These are phyloP conservation scores for Trichacis sp. DNA, from an alignment of 2,888 invertebrate genomes.

Conservation along the genomic window DNA sequence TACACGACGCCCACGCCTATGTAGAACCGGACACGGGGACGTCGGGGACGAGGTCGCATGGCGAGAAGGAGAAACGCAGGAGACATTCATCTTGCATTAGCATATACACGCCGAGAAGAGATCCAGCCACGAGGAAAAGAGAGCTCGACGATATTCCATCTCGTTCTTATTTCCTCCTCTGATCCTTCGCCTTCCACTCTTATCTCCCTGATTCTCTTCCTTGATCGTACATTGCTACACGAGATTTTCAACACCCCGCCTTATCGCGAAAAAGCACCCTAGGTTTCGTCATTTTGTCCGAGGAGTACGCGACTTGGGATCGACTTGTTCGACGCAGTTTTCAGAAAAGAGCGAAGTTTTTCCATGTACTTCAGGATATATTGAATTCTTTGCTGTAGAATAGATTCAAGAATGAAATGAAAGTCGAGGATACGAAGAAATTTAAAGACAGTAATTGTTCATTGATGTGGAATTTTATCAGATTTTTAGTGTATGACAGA, in stretches of 20 bases:
- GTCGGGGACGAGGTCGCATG: constrained; percentile 5
- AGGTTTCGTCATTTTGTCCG: not conserved
- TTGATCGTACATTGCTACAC: constrained; percentile 39
- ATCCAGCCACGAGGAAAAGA: constrained; percentile 46
- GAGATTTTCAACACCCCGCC: constrained; percentile 42
- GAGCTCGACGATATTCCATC: too few species aligned
- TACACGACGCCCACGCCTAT: constrained; percentile 58
- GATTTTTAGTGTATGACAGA: too few species aligned
- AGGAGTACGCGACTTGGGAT: not conserved
- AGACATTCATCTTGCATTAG: constrained; percentile 69
- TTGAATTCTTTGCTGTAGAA: too few species aligned
- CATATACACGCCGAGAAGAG: constrained; percentile 65
- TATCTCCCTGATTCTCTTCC: constrained; percentile 41
- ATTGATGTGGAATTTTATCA: too few species aligned
- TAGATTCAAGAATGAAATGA: too few species aligned
- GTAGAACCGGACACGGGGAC: constrained; percentile 19
- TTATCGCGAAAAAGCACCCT: constrained; percentile 21
- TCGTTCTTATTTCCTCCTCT: constrained; percentile 34
- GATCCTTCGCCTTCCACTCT: constrained; percentile 28
- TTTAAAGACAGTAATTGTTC: too few species aligned
- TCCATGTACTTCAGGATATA: too few species aligned
- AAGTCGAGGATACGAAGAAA: too few species aligned
- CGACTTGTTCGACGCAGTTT: not conserved
- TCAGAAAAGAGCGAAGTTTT: not conserved
- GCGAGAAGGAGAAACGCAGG: constrained; percentile 28